These are phyloP conservation scores for Tetramorium alpestre DNA, from an alignment of 1,140 invertebrate species.

Conservation along the genomic window DNA sequence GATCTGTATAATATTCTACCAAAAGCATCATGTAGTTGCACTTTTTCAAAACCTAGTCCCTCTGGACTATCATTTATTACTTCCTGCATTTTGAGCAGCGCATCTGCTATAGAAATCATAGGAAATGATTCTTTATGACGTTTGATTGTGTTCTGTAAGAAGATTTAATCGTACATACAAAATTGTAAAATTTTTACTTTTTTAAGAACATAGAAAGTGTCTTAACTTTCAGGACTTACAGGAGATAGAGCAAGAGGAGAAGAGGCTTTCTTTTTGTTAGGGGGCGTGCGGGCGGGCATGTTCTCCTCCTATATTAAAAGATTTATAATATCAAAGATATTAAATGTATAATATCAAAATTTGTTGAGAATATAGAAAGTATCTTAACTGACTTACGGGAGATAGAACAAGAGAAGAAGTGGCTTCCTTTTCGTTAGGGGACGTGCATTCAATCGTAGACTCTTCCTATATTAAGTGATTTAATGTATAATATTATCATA, in stretches of 20 bases:
- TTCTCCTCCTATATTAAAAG: background rate
- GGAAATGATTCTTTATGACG: background rate
- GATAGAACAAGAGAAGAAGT: conserved; percentile 87
- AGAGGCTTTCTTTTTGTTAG: conserved; percentile 74
- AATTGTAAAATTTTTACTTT: background rate
- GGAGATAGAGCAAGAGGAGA: conserved; percentile 85
- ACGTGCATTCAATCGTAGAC: background rate
- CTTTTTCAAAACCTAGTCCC: conserved; percentile 17
- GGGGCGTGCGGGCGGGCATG: background rate
- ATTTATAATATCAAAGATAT: background rate
- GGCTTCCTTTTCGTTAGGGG: background rate
- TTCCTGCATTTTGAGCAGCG: conserved; percentile 83
- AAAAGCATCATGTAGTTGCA: conserved; percentile 68
- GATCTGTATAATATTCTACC: conserved; percentile 75
- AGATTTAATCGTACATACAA: background rate
- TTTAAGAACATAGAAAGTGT: background rate
- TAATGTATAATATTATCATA: background rate
- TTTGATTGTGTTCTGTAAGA: background rate
- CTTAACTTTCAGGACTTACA: background rate
- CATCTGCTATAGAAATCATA: conserved; percentile 80
- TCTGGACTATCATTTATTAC: conserved; percentile 81
- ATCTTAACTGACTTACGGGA: background rate
- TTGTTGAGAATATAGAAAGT: background rate
- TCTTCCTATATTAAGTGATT: background rate
- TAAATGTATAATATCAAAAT: background rate